These are phyloP conservation scores for Peromyscus maniculatus DNA, from an alignment of 2,113 vertebrate genomes.

Conservation along the genomic window DNA sequence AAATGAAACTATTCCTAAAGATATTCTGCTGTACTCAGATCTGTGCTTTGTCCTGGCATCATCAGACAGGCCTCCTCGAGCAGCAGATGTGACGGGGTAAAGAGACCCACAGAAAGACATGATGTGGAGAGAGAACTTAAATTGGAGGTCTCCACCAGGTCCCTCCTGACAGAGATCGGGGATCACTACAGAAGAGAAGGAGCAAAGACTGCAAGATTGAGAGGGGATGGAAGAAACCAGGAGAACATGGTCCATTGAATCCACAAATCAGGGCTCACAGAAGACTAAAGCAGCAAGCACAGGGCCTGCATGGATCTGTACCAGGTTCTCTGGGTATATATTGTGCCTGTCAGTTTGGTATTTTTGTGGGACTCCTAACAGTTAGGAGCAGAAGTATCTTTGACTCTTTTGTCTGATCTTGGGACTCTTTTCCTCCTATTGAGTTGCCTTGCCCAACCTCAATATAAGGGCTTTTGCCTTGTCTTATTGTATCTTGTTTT, in stretches of 20 bases:
- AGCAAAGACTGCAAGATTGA: not conserved
- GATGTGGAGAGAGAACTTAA: not conserved
- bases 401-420: not conserved
- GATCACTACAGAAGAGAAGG: not conserved
- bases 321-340: not conserved
- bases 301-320: not conserved
- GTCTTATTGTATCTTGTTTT: not conserved
- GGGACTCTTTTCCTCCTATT: not conserved
- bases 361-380: not conserved
- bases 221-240: not conserved
- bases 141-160: not conserved
- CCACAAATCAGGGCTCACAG: not conserved
- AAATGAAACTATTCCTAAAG: not conserved
- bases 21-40: not conserved
- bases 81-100: not conserved
- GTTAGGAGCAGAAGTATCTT: not conserved
- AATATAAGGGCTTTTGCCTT: not conserved
- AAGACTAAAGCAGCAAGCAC: not conserved
- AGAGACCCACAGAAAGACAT: not conserved
- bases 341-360: not conserved
- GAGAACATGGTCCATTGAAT: not conserved
- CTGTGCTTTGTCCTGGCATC: not conserved
- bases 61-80: not conserved
- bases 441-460: not conserved
- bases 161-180: not conserved